A percentile compares a stretch with the other conserved stretches of the same genome.
phyloP scores from a whole-genome alignment of 2,113 vertebrate species.

The Sardina pilchardus region DNA sequence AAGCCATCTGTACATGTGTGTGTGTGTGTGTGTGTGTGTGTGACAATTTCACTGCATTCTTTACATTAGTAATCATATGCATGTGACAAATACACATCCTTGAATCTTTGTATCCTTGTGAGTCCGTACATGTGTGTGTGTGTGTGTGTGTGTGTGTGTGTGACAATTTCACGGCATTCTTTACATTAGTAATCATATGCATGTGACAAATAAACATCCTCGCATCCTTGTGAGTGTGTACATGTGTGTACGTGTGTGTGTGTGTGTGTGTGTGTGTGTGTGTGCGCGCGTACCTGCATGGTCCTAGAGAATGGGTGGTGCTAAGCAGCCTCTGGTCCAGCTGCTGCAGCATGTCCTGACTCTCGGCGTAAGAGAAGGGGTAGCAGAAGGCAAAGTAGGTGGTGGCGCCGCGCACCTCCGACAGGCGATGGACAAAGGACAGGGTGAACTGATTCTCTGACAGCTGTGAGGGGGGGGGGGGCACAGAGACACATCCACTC shows the following conservation, averaged over 20 bases:
- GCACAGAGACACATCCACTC: background rate
- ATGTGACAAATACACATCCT: no score
- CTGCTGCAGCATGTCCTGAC: constrained; percentile 88
- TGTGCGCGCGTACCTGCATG: constrained; percentile 75
- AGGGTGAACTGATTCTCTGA: constrained; percentile 90
- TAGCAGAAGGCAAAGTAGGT: constrained; percentile 97
- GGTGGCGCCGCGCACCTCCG: constrained; percentile 83
- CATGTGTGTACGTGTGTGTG: background rate
- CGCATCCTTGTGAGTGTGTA: no score
- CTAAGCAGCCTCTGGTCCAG: constrained; percentile 82
- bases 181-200: no score
- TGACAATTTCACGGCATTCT: no score
- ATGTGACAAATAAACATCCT: no score
- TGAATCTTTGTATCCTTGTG: no score
- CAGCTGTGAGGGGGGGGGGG: constrained; percentile 72
- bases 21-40: constrained; percentile 31
- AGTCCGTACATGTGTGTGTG: background rate
- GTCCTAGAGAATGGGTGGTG: constrained; percentile 69
- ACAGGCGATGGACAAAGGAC: constrained; percentile 89
- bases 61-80: no score
- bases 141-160: constrained; percentile 11
- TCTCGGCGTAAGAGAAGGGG: constrained; percentile 92
- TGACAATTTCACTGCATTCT: no score
- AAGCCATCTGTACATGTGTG: background rate
- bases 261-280: background rate